Evolutionary conservation across 1,140 invertebrate species (phyloP).

Genomic region (Sminthurides bifidus): DNA sequence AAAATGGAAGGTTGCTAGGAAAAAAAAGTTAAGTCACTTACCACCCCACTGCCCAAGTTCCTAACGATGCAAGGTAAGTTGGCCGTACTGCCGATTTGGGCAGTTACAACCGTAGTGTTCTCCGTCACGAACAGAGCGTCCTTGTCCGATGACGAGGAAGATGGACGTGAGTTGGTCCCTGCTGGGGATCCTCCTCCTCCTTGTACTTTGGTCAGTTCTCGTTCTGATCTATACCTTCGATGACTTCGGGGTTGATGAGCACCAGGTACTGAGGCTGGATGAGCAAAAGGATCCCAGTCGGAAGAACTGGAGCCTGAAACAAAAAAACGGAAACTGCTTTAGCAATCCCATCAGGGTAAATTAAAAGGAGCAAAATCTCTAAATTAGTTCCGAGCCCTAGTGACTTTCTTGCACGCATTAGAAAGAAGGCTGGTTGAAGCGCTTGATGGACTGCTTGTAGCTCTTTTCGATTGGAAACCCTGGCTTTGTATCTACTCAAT

Average conservation of each 20-base stretch:
- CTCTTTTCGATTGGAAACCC: too few species aligned
- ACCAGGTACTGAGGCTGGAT: not conserved
- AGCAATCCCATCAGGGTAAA: not conserved
- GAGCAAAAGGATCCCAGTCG: not conserved
- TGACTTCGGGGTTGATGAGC: slow-evolving; percentile 7
- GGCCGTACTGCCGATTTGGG: slow-evolving; percentile 57
- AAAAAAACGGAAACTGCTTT: not conserved
- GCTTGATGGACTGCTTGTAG: too few species aligned
- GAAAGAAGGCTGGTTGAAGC: too few species aligned
- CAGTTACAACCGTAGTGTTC: slow-evolving; percentile 45
- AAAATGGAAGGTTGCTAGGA: not conserved
- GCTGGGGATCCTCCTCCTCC: not conserved
- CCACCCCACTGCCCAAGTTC: slow-evolving; percentile 55
- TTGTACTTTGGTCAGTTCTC: slow-evolving; percentile 8
- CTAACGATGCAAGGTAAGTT: slow-evolving; percentile 55
- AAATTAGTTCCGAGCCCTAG: too few species aligned
- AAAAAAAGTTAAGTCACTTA: slow-evolving; percentile 39
- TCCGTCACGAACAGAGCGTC: slow-evolving; percentile 33
- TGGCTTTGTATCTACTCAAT: too few species aligned
- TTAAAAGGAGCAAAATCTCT: too few species aligned
- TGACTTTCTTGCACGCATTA: too few species aligned
- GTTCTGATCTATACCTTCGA: slow-evolving; percentile 21
- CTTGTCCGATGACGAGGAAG: slow-evolving; percentile 18
- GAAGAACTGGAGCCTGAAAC: not conserved
- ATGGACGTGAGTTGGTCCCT: slow-evolving; percentile 1